phyloP scores from a whole-genome alignment of 2,888 invertebrate genomes.

The Keiferia lycopersicella region DNA sequence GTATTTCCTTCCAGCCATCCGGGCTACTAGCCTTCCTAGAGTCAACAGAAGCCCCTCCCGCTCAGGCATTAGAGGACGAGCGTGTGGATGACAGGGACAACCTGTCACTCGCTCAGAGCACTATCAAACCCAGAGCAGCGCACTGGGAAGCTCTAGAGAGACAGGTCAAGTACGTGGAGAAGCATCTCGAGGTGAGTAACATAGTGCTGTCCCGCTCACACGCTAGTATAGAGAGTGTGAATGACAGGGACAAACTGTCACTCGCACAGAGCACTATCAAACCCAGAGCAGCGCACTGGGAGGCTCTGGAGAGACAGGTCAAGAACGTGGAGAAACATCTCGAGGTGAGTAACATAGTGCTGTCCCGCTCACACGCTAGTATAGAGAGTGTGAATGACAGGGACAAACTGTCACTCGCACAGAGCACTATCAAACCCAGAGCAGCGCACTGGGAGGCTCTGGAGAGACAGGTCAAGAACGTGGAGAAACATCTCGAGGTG shows the following conservation, averaged over 20 bases:
- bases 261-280: slow-evolving; percentile 92
- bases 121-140: slow-evolving; percentile 85
- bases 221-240: slow-evolving; percentile 86
- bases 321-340: slow-evolving; percentile 92
- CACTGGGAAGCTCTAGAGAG: slow-evolving; percentile 87
- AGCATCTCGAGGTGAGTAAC: slow-evolving; percentile 83
- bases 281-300: slow-evolving; percentile 86
- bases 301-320: slow-evolving; percentile 85
- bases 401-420: slow-evolving; percentile 92
- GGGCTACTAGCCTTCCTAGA: slow-evolving; percentile 95
- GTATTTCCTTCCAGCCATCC: slow-evolving; percentile 85
- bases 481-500: slow-evolving; percentile 90
- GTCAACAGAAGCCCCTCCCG: slow-evolving; percentile 91
- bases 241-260: slow-evolving; percentile 96
- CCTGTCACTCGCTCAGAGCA: slow-evolving; percentile 94
- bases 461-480: slow-evolving; percentile 86
- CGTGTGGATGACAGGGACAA: slow-evolving; percentile 87
- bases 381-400: not conserved
- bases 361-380: not conserved
- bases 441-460: slow-evolving; percentile 87
- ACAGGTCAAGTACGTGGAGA: slow-evolving; percentile 89
- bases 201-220: slow-evolving; percentile 80
- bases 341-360: slow-evolving; percentile 77
- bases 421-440: slow-evolving; percentile 87
- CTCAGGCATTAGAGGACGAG: slow-evolving; percentile 86